phyloP scores from a whole-genome alignment of 1,140 invertebrate species.

The Gryllus bimaculatus region DNA sequence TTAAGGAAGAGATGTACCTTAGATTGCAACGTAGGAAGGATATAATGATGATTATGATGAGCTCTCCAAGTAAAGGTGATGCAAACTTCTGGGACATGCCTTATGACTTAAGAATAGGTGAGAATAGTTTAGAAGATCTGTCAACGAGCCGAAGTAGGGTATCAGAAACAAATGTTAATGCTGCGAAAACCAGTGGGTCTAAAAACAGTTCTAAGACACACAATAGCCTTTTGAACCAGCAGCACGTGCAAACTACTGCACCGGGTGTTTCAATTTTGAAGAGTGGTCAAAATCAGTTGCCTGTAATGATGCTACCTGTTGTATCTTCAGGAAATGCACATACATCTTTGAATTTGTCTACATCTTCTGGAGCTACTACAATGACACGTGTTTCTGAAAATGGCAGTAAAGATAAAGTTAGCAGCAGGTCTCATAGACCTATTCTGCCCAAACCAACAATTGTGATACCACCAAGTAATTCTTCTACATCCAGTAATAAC shows the following conservation, averaged over 20 bases:
- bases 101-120: slow-evolving; percentile 9
- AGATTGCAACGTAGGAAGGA: slow-evolving; percentile 55
- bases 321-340: slow-evolving; percentile 23
- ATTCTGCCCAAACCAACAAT: slow-evolving; percentile 31
- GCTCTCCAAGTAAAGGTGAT: slow-evolving; percentile 9
- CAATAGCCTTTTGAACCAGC: not conserved
- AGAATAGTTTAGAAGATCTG: slow-evolving; percentile 3
- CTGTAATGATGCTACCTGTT: slow-evolving; percentile 27
- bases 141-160: not conserved
- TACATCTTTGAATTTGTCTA: slow-evolving; percentile 6
- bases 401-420: slow-evolving; percentile 12
- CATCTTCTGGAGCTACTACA: slow-evolving; percentile 22
- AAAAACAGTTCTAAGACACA: slow-evolving; percentile 8
- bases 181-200: not conserved
- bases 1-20: slow-evolving; percentile 68
- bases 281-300: slow-evolving; percentile 8
- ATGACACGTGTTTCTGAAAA: slow-evolving; percentile 20
- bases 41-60: slow-evolving; percentile 37
- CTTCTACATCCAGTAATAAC: slow-evolving; percentile 8
- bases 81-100: slow-evolving; percentile 12
- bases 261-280: slow-evolving; percentile 14
- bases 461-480: not conserved
- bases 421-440: slow-evolving; percentile 24
- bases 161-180: not conserved
- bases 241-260: not conserved